Evolutionary conservation across 1,140 invertebrate species (phyloP), one percentile per base, ranked within the genome.

Genomic region (Arion vulgaris): DNA sequence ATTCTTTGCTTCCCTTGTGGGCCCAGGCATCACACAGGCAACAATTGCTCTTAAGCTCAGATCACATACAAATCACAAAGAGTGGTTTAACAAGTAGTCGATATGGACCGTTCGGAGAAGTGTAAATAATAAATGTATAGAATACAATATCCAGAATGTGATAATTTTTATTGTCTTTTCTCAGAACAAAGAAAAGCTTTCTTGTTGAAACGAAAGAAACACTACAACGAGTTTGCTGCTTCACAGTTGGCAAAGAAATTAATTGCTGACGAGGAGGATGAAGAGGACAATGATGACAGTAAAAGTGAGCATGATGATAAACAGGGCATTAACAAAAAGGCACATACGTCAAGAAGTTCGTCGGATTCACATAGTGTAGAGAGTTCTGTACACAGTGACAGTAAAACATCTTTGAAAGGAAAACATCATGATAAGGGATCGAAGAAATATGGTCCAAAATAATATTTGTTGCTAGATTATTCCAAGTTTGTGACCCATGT

Each of bases 191-290:
- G 95, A 85, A 94, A 95, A 90, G 94, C 95, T 83, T 98, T 98
- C 91, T 96, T 98, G 92, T 75, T 95, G 69, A 99, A 98, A 91
- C 94, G 98, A 80, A 98, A 98, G 93, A 95, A 96, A 83, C 98
- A 99, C 92, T 99, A 99, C 92, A 98, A 98, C 92, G 98, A 99
- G 92, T 99, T 96, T 92, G 95, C 97, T 91, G 97, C 97, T 9
- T 95, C 98, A 0, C 96, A 98, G 92, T 92, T 98, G 85, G 97
- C 97, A 4, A 93, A 96, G 87, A 96, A 98, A 92, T 93, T 98
- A 80, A 95, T 98, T 93, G 94, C 96, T 83, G 95, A 98, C 82
- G 95, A 98, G 83, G 95, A 96, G 34, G 96, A 97, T 0, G 96
- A 96, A 23, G 95, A 95, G 5, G 87, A 88, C 13, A 84, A 86